Percentiles rank a stretch among this genome's conserved stretches.
These are phyloP conservation scores for Octopus sinensis DNA, from an alignment of 1,140 invertebrate species.

Conservation along the genomic window DNA sequence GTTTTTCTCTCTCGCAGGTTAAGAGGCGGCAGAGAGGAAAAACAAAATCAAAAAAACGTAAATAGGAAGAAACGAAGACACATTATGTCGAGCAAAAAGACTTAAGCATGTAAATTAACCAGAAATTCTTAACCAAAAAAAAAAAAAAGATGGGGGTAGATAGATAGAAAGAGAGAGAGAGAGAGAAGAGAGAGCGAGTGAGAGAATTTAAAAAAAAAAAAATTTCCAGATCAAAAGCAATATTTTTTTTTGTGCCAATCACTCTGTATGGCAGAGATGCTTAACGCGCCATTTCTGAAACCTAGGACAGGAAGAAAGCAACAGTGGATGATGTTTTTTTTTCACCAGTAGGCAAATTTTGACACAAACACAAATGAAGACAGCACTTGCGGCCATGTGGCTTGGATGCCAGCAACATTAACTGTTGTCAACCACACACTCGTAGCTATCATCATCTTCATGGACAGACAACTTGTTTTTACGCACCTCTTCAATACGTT, in stretches of 20 bases:
- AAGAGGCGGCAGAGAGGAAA: neutral
- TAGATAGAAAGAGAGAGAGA: no score
- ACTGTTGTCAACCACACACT: neutral
- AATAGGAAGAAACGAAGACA: neutral
- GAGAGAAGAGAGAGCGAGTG: no score
- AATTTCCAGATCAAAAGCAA: neutral
- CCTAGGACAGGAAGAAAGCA: slow-evolving; percentile 16
- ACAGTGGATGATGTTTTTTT: slow-evolving; percentile 11
- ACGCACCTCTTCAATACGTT: slow-evolving; percentile 77
- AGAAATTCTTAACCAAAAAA: slow-evolving; percentile 1
- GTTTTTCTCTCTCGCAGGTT: no score
- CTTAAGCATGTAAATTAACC: neutral
- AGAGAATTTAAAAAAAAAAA: neutral
- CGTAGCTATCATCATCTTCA: neutral
- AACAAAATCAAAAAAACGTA: neutral
- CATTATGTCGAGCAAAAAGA: neutral
- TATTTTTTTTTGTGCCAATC: neutral
- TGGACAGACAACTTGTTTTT: slow-evolving; percentile 63
- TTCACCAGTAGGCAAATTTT: slow-evolving; percentile 16
- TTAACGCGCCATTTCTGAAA: slow-evolving; percentile 1
- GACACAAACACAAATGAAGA: slow-evolving; percentile 13
- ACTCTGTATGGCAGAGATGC: slow-evolving; percentile 8
- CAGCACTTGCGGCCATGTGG: neutral
- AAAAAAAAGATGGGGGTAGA: no score
- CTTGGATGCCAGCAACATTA: slow-evolving; percentile 8